A percentile compares a stretch with the other conserved stretches of the same genome.
Evolutionary conservation across 2,888 invertebrate genomes (phyloP).

Genomic region (Campopleginae sp.): DNA sequence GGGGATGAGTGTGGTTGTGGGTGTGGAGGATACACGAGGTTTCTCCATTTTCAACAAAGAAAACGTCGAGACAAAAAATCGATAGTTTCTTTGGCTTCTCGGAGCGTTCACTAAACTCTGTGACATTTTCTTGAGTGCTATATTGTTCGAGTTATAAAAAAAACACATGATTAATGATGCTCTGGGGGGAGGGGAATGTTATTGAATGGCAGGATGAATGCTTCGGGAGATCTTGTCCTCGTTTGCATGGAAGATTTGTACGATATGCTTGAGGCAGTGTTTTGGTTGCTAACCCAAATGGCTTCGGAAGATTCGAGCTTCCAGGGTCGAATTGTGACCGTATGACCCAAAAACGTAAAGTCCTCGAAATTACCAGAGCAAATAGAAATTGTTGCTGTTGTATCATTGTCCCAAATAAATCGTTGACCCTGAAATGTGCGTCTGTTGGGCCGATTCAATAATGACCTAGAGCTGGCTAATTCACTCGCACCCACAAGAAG

Average conservation of each 20-base stretch:
- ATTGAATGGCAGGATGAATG: not conserved
- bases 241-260: not conserved
- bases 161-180: not conserved
- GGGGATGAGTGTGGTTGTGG: conserved; percentile 55
- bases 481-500: not conserved
- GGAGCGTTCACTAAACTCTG: not conserved
- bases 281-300: not conserved
- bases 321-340: not conserved
- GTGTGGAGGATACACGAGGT: conserved; percentile 64
- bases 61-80: conserved; percentile 15
- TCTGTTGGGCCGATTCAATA: not conserved
- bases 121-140: not conserved
- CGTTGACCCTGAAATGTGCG: not conserved
- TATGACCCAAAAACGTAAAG: not conserved
- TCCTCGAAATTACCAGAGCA: not conserved
- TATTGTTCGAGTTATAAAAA: not conserved
- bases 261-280: not conserved
- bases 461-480: not conserved
- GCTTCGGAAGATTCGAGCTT: not conserved
- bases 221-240: not conserved
- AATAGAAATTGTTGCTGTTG: not conserved
- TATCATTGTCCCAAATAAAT: not conserved
- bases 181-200: not conserved
- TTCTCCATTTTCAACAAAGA: conserved; percentile 36
- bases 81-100: not conserved